Base-by-base conservation (phyloP, 2,888 invertebrate genomes). In the Apodemia mormo region DNA sequence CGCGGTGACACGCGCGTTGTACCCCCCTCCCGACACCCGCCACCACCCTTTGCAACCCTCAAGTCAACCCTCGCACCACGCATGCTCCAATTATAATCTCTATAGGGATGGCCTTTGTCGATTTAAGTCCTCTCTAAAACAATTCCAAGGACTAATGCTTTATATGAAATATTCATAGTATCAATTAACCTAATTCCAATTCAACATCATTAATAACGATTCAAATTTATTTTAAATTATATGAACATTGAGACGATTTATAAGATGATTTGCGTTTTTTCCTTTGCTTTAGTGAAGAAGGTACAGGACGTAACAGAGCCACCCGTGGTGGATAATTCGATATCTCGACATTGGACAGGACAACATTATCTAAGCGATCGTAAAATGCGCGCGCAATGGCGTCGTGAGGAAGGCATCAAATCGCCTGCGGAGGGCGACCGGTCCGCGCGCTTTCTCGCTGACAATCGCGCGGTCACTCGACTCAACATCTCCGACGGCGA, bases 71-170 rank as follows among this genome's bases (percentile, higher is more conserved):
- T 87, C 89, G 86, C 82, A 91, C 89, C 89, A 92, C 92, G 92
- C 92, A 93, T 93, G 92, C 92, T 92, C 93, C 93, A 92, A 91
- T 92, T 91, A 90, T 92, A 92, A 93, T 92, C 92, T 89, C 87
- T 86, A 87, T 92, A 92, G 92, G 87, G 92, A 92, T 92, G 92
- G 88, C 84, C 84, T 82, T 80, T 87, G 91, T 92, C 92, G 92
- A 92, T 92, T 72, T 68, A 65, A 49, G 14, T 49, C 49, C 30
- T 66, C 56, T 69, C 2, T 56, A 52, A 68, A 40, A 58, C 40
- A 58, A 68, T 80, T 79, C 77, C 80, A 80, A 84, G 61, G 61
- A 33, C 61, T 30, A 61, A 61, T 33, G 14, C 33, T 61, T 33
- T 61, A 49, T 49, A 14, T 14, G 14, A 49, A 49, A 49, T 49